Conservation (phyloP, 53 echinoderm and acorn worm genomes). For the Actinopyga echinites region DNA sequence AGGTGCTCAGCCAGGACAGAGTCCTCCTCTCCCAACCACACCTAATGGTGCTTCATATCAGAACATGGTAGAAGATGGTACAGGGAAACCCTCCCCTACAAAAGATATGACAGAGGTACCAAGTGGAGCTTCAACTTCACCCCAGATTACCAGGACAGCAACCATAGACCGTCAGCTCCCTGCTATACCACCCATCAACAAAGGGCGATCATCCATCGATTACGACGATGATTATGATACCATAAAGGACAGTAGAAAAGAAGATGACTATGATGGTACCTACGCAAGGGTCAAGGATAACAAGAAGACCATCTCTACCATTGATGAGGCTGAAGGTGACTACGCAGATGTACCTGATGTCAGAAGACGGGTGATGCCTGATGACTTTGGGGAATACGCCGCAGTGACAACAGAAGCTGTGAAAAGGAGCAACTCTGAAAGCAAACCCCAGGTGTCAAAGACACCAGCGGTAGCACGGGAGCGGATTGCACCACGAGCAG, state of each 20-base stretch:
- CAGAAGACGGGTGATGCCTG: neutral
- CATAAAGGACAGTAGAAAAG: slow-evolving; percentile 58
- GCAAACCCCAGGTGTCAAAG: slow-evolving; percentile 24
- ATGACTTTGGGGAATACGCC: slow-evolving; percentile 29
- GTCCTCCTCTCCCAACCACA: slow-evolving; percentile 24
- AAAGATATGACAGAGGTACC: slow-evolving; percentile 3
- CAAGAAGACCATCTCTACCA: slow-evolving; percentile 18
- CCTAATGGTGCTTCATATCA: slow-evolving; percentile 28
- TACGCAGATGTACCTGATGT: slow-evolving; percentile 52
- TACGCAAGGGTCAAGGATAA: slow-evolving; percentile 56
- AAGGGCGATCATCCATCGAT: slow-evolving; percentile 56
- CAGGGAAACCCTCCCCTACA: slow-evolving; percentile 20
- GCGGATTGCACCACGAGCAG: slow-evolving; percentile 14
- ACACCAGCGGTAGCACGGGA: neutral
- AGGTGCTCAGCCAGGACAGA: neutral
- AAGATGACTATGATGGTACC: slow-evolving; percentile 51
- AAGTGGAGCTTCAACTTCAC: slow-evolving; percentile 25
- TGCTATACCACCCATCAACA: slow-evolving; percentile 64
- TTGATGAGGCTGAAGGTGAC: slow-evolving; percentile 22
- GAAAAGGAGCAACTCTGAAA: neutral
- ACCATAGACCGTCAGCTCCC: slow-evolving; percentile 80
- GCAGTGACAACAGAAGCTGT: neutral
- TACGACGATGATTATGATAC: slow-evolving; percentile 77
- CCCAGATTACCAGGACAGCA: slow-evolving; percentile 55
- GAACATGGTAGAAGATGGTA: slow-evolving; percentile 9